phyloP scores from a whole-genome alignment of 64 coral and sea anemone species.

The Stichodactyla helianthus region DNA sequence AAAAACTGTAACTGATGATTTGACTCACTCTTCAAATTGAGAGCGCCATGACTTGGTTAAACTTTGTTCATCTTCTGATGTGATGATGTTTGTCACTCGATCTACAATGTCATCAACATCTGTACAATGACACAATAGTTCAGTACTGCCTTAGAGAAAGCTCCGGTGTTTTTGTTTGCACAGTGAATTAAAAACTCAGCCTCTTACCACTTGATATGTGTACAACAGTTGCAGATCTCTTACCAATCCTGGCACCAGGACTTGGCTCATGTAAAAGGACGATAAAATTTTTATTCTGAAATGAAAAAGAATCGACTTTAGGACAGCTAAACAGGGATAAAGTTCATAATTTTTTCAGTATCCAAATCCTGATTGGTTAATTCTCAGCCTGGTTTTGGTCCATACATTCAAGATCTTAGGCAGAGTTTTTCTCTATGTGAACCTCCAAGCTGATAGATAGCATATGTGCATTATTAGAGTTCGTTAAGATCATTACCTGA shows the following conservation, averaged over 20 bases:
- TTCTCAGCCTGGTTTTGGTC: no score
- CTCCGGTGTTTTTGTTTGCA: no score
- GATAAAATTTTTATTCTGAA: constrained; percentile 84
- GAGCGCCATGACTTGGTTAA: constrained; percentile 70
- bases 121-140: not conserved
- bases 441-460: not conserved
- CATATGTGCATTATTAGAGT: not conserved
- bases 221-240: constrained; percentile 69
- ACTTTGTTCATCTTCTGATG: constrained; percentile 82
- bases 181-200: no score
- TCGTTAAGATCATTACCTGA: constrained; percentile 40
- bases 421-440: no score
- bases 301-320: not conserved
- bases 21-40: constrained; percentile 88
- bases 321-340: no score
- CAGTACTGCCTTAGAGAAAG: not conserved
- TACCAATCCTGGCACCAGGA: constrained; percentile 61
- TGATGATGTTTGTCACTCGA: constrained; percentile 84
- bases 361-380: no score
- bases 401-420: no score
- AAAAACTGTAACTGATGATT: not conserved
- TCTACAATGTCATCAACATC: constrained; percentile 93
- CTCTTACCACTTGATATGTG: constrained; percentile 76
- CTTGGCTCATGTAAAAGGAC: constrained; percentile 64
- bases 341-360: not conserved